Conservation (phyloP, 2,113 vertebrate species). For the Nycticorax nycticorax region DNA sequence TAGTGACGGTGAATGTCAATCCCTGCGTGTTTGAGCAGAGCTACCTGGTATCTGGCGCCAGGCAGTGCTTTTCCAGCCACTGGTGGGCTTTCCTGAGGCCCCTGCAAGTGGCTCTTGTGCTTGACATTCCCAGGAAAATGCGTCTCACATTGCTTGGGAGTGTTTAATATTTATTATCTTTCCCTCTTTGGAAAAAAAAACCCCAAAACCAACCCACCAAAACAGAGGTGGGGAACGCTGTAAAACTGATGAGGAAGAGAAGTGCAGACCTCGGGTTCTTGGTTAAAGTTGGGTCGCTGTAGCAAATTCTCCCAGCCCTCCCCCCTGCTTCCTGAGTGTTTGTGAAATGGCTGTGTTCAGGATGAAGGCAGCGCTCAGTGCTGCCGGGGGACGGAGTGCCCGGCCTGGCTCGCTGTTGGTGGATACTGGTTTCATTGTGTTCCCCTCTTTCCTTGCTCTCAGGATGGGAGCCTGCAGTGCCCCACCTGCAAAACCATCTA, state of each 20-base stretch:
- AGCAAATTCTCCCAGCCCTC: neutral
- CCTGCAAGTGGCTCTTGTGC: neutral
- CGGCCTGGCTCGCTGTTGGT: rapidly evolving
- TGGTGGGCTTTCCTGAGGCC: neutral
- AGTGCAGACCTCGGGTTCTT: neutral
- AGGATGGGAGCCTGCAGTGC: conserved; percentile 97
- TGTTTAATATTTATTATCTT: neutral
- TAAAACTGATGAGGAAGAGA: neutral
- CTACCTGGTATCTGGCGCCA: neutral
- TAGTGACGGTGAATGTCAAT: neutral
- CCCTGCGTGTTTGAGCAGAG: neutral
- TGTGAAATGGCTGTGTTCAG: neutral
- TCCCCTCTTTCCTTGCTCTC: neutral
- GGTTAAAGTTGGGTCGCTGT: neutral
- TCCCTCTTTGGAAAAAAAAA: neutral
- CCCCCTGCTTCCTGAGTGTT: neutral
- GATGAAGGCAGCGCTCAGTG: rapidly evolving
- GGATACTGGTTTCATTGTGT: neutral
- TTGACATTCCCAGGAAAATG: neutral
- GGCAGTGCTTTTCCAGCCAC: neutral
- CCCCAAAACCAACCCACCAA: no score
- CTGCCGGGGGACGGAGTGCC: neutral
- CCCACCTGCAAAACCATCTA: conserved; percentile 98
- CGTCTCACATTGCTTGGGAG: rapidly evolving
- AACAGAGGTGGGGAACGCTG: neutral